Evolutionary conservation across 2,113 vertebrate genomes (phyloP).

Genomic region (Rhinolophus ferrumequinum): DNA sequence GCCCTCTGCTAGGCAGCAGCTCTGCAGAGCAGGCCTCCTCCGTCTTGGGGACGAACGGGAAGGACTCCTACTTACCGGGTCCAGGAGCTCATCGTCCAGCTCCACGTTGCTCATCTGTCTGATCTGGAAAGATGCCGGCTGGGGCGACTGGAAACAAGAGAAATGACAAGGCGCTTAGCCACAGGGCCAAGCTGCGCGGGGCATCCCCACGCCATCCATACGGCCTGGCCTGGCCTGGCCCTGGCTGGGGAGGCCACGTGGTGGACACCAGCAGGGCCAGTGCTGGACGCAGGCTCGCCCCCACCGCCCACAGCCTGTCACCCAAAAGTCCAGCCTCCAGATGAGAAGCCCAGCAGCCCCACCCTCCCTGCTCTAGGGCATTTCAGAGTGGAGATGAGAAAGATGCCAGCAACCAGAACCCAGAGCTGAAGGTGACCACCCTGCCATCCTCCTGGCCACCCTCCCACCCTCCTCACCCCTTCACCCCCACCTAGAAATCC

Average conservation of each 20-base stretch:
- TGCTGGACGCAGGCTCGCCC: neutral
- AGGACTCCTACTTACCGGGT: slow-evolving; percentile 80
- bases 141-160: slow-evolving; percentile 85
- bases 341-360: neutral
- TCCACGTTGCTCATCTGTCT: slow-evolving; percentile 95
- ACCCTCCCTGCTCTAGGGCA: rapidly evolving
- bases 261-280: neutral
- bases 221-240: rapidly evolving
- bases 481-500: neutral
- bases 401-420: neutral
- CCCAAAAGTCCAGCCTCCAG: no score
- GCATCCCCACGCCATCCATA: rapidly evolving
- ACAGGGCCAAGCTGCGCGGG: rapidly evolving
- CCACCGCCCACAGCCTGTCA: no score
- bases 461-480: no score
- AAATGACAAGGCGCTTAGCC: neutral
- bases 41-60: neutral
- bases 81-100: slow-evolving; percentile 89
- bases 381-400: neutral
- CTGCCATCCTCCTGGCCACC: no score
- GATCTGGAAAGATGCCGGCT: slow-evolving; percentile 86
- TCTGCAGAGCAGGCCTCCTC: neutral
- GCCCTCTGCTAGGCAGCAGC: neutral
- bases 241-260: rapidly evolving
- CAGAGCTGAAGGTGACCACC: neutral